Base-by-base conservation (phyloP, 2,113 vertebrate species). In the Formicarius rufipectus region DNA sequence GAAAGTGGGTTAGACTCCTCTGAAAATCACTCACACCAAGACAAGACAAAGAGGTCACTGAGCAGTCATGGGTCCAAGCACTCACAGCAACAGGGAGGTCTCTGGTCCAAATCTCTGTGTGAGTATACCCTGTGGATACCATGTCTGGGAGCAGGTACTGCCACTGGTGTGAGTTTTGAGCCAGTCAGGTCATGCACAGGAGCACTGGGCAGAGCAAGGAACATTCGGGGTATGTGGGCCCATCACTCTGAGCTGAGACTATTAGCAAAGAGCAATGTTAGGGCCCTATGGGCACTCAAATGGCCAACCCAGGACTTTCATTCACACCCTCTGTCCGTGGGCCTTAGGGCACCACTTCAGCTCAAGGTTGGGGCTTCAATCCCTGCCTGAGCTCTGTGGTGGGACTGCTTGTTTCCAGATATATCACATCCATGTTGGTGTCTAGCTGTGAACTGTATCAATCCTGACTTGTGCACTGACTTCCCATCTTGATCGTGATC, bases 141-240 rank as follows among this genome's bases (percentile, higher is more conserved):
- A n/a, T 3, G 18, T 42, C 37, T 80, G 35, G n/a, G 25, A 87
- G 49, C 25, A 63, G 44, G 13, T 17, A 59, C 37, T 53, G 35
- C 19, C 3, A 2, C 9, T 25, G 25, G 12, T 50, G 18, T 53
- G 56, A 56, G 15, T 49, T 91, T 87, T 72, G 49, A 58, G 67
- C 4, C 39, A 69, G 33, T 40, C 31, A 42, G n/a, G 27, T 22
- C 37, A 22, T 73, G 76, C 39, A 27, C 17, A 27, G n/a, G n/a
- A 89, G n/a, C 31, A 52, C 16, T 52, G 53, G 14, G 45, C 23
- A 84, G 40, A 45, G 30, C 8, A 86, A 83, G 12, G 31, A 58
- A 85, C 64, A 59, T 33, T 58, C 55, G 40, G 55, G 27, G 20
- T 45, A 67, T 0, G 0, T 15, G 7, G 12, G 15, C 19, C 40